These are phyloP conservation scores for Lepidonotus clava DNA, from an alignment of 2,888 invertebrate genomes.

Conservation along the genomic window DNA sequence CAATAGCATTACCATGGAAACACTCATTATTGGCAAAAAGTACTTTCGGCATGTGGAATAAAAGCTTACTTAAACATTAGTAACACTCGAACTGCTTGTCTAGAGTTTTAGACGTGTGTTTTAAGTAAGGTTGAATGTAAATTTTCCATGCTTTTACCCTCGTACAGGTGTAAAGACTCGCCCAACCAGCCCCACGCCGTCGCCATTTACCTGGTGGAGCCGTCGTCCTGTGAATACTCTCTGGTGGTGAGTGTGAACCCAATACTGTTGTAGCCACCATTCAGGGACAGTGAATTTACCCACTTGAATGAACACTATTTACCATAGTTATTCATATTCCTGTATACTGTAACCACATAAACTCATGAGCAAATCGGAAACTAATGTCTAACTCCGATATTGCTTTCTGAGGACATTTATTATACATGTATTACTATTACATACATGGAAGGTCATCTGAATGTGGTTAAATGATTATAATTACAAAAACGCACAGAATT, in stretches of 20 bases:
- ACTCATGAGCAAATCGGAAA: too few relatives aligned
- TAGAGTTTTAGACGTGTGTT: not conserved
- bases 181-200: conserved; percentile 86
- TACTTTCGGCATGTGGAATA: too few relatives aligned
- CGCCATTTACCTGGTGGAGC: conserved; percentile 93
- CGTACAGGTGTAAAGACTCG: conserved; percentile 82
- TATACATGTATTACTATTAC: too few relatives aligned
- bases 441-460: too few relatives aligned
- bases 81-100: not conserved
- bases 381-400: too few relatives aligned
- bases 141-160: not conserved
- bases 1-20: too few relatives aligned
- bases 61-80: too few relatives aligned
- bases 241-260: conserved; percentile 83
- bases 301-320: not conserved
- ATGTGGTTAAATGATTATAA: too few relatives aligned
- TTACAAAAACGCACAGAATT: too few relatives aligned
- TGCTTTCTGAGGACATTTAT: too few relatives aligned
- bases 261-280: not conserved
- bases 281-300: not conserved
- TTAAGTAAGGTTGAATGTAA: not conserved
- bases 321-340: not conserved
- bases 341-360: too few relatives aligned
- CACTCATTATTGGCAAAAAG: too few relatives aligned
- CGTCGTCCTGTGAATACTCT: conserved; percentile 95